Percentiles rank a stretch among this genome's conserved stretches.
phyloP scores from a whole-genome alignment of 2,113 vertebrate species.

The Alethe diademata region DNA sequence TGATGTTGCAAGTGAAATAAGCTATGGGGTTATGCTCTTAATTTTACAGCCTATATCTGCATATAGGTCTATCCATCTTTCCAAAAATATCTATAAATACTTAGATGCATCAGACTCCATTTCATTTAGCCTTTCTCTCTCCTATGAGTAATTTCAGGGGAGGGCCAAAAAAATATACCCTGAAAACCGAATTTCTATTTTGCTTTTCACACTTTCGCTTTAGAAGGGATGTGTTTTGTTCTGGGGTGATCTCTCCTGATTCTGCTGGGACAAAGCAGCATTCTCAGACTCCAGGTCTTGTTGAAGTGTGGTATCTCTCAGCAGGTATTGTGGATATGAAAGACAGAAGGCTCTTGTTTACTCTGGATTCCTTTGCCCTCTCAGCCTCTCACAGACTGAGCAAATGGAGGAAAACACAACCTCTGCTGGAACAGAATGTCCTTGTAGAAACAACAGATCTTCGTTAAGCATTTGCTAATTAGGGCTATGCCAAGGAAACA shows the following conservation, averaged over 20 bases:
- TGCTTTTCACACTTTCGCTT: not conserved
- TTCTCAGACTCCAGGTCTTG: not conserved
- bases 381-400: not conserved
- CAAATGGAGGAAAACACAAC: slow-evolving; percentile 14
- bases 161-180: not conserved
- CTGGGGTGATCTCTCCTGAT: not conserved
- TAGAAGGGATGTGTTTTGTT: not conserved
- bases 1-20: not conserved
- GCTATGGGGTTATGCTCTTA: not conserved
- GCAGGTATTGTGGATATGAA: not conserved
- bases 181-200: not conserved
- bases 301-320: not conserved
- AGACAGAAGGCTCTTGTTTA: not conserved
- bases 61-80: not conserved
- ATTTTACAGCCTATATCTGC: not conserved
- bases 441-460: slow-evolving; percentile 5
- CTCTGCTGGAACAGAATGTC: slow-evolving; percentile 31
- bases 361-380: not conserved
- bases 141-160: not conserved
- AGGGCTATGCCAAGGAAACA: slow-evolving; percentile 2
- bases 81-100: not conserved
- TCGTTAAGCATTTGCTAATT: slow-evolving; percentile 25
- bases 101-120: not conserved
- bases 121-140: not conserved
- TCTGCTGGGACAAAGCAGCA: not conserved